A percentile compares a stretch with the other conserved stretches of the same genome.
These are phyloP conservation scores for Alauda arvensis DNA, from an alignment of 2,797 vertebrate genomes.

Conservation along the genomic window DNA sequence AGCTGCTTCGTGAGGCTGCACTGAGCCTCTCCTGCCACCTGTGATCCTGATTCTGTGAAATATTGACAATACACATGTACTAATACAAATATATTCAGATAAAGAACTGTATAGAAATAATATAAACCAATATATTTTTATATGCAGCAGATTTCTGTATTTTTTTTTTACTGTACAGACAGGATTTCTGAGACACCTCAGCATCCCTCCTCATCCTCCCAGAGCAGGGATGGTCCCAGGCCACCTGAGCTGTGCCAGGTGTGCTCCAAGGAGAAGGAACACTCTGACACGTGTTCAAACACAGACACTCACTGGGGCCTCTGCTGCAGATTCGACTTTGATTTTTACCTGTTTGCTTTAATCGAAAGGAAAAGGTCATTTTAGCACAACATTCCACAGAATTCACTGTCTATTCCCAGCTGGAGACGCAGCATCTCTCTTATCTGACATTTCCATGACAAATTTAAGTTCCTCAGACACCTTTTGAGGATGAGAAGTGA, in stretches of 20 bases:
- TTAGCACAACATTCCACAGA: not conserved
- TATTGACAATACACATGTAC: too few species aligned
- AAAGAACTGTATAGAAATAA: not conserved
- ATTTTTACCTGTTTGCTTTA: constrained; percentile 45
- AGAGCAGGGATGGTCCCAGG: not conserved
- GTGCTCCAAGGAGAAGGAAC: not conserved
- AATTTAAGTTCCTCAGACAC: constrained; percentile 29
- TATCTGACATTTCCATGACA: constrained; percentile 44
- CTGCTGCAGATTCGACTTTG: not conserved
- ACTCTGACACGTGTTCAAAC: not conserved
- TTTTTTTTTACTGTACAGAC: not conserved
- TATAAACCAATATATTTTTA: not conserved
- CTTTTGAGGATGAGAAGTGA: constrained; percentile 10
- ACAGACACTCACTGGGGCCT: not conserved
- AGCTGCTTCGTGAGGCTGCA: not conserved
- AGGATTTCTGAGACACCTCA: not conserved
- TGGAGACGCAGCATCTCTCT: not conserved
- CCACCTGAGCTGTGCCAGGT: not conserved
- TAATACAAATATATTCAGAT: not conserved
- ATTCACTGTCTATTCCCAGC: not conserved
- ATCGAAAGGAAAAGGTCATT: constrained; percentile 43
- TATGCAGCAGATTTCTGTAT: not conserved
- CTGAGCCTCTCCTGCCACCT: not conserved
- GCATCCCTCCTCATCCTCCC: not conserved
- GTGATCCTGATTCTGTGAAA: not conserved